A percentile compares a stretch with the other conserved stretches of the same genome.
Evolutionary conservation across 2,113 vertebrate genomes (phyloP).

Genomic region (Papio anubis): DNA sequence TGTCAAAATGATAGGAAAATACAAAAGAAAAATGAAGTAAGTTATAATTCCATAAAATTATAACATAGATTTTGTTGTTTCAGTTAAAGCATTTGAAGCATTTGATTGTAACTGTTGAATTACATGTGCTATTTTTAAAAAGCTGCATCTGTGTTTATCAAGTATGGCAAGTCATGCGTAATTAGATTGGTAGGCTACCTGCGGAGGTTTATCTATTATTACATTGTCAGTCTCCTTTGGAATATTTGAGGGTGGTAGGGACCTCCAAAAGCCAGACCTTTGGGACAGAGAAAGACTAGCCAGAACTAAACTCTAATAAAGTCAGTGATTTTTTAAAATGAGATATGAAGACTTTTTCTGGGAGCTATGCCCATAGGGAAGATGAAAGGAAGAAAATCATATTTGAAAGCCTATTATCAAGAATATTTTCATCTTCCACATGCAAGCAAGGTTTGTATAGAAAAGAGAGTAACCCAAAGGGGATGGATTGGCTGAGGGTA

Average conservation of each 20-base stretch:
- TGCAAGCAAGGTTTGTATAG: not conserved
- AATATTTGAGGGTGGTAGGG: not conserved
- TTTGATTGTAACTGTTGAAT: not conserved
- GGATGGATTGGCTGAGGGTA: not conserved
- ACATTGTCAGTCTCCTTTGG: not conserved
- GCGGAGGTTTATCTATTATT: not conserved
- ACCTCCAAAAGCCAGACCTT: not conserved
- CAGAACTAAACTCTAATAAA: slow-evolving; percentile 58
- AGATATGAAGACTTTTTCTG: slow-evolving; percentile 48
- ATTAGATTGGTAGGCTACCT: not conserved
- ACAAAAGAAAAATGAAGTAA: not conserved
- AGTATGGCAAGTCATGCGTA: not conserved
- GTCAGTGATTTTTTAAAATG: not conserved
- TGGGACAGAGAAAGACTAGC: slow-evolving; percentile 3
- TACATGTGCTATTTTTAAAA: not conserved
- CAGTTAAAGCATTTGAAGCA: not conserved
- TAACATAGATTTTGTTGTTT: slow-evolving; percentile 2
- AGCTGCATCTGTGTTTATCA: not conserved
- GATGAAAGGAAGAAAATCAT: slow-evolving; percentile 47
- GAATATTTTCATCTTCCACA: slow-evolving; percentile 16
- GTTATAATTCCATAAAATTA: not conserved
- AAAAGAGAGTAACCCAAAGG: not conserved
- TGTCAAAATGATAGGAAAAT: slow-evolving; percentile 22
- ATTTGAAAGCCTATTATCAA: slow-evolving; percentile 37
- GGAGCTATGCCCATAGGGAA: slow-evolving; percentile 6